Conservation (phyloP, 2,797 vertebrate species). For the Brachyalestes nurse region DNA sequence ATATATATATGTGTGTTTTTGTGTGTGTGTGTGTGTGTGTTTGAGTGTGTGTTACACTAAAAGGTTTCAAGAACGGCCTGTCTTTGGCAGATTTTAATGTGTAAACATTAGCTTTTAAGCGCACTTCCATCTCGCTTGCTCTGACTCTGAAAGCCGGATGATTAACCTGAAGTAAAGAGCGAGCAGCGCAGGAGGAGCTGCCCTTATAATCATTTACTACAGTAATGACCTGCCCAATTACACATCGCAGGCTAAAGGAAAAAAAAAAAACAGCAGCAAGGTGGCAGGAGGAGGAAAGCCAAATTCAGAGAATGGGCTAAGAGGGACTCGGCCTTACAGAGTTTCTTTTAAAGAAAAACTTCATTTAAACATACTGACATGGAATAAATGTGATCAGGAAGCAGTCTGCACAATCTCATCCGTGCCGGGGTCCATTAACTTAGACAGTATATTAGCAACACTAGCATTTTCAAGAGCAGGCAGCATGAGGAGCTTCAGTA, state of each 20-base stretch:
- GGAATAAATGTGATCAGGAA: background rate
- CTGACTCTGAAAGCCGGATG: constrained; percentile 28
- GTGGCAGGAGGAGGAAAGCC: constrained; percentile 20
- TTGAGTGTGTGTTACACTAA: too few species aligned
- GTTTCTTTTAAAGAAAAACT: background rate
- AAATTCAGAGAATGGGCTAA: background rate
- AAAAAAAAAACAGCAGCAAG: constrained; percentile 8
- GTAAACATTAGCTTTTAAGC: constrained; percentile 43
- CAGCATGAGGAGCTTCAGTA: background rate
- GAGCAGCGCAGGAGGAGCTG: background rate
- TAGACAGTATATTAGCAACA: background rate
- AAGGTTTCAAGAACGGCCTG: background rate
- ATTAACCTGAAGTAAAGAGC: constrained; percentile 31
- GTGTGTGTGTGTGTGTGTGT: too few species aligned
- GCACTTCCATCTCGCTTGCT: constrained; percentile 10
- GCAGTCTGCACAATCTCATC: too few species aligned
- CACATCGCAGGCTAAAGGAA: constrained; percentile 23
- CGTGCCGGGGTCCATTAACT: background rate
- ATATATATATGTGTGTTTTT: too few species aligned
- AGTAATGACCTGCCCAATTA: constrained; percentile 39
- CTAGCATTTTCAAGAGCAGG: background rate
- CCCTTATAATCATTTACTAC: constrained; percentile 31
- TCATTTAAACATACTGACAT: background rate
- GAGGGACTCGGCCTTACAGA: background rate
- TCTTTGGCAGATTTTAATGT: constrained; percentile 29